Evolutionary conservation across 2,797 vertebrate species (phyloP), one percentile per base, ranked within the genome.

Genomic region (Etheostoma perlongum): DNA sequence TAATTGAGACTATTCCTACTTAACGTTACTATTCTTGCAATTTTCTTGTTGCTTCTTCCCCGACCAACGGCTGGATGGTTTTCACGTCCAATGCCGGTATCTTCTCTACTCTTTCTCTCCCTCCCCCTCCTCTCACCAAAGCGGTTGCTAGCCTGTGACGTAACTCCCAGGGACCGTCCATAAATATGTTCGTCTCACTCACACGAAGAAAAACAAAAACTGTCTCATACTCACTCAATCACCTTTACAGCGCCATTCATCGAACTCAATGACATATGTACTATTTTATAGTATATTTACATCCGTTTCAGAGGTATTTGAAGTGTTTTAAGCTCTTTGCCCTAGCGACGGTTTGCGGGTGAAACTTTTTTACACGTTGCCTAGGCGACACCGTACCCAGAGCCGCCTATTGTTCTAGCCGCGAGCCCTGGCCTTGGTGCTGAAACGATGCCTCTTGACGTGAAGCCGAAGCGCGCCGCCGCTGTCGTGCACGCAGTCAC

Each of bases 381-480:
- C 95, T 89, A 3, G 23, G 49, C 27, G 65, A 76, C 78, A 44
- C 78, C 10, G 81, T 59, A 88, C 70, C 85, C 86, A 88, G 88
- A 92, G 88, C 88, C 88, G 90, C 86, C 94, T 90, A 94, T 95
- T 95, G 95, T 95, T 95, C 93, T 92, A 44, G 90, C 93, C 86
- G 84, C 79, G 88, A 94, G 94, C 94, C 83, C 94, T 95, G 92
- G 91, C 95, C 95, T 90, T 95, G 95, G 94, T 95, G 93, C 95
- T 95, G 94, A 95, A 94, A 91, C 84, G 70, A 70, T 66, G 86
- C 78, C 76, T 65, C 74, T 76, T 85, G 85, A 91, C 81, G 51
- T 86, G 82, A 75, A 85, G 73, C 76, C 66, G 78, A 87, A 52
- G 92, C 89, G 88, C 91, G 90, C 72, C 51, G 44, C 87, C 86